Base-by-base conservation (phyloP, 2,797 vertebrate genomes). In the Fistularia commersonii region DNA sequence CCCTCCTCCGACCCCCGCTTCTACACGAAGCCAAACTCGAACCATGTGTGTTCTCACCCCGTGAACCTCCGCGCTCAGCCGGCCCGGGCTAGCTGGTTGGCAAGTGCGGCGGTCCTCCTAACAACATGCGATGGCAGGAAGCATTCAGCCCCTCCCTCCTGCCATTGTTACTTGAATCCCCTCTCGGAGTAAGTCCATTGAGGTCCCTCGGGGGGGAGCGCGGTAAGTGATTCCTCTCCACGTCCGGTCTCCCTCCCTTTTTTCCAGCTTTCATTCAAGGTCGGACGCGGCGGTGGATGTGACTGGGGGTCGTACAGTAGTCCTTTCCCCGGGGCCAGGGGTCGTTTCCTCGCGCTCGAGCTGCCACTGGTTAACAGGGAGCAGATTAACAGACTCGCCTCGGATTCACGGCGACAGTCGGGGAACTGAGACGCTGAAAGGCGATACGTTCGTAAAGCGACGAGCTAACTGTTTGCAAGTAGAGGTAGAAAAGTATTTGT, bases 11-110 rank as follows among this genome's bases (percentile, higher is more conserved):
- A 6, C 6, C 7, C 81, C 76, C 57, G 48, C 66, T 80, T 48
- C 68, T 78, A 90, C 90, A 90, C 45, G 45, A 73, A 73, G 67
- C 76, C 74, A 89, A 90, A 90, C 85, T 82, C 66, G 78, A 92
- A 92, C 86, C 90, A 92, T 90, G 89, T 91, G 90, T 90, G 81
- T 74, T 81, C 75, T 69, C 76, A 81, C 79, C 88, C 84, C 35
- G 62, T 75, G 70, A 80, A 84, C 80, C 68, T 64, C 63, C 32
- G 7, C 66, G 31, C n/a, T 54, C 69, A 70, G 74, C 69, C 76
- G 32, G 58, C 61, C 54, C 49, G 38, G 45, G 53, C 67, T 38
- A 59, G 52, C 68, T 69, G 59, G 63, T 73, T 76, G 80, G 82
- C 80, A 62, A 83, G 69, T 69, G 72, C 62, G 69, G 57, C 50